Conservation (phyloP, 1,140 invertebrate genomes). For the Anoplolepis gracilipes region DNA sequence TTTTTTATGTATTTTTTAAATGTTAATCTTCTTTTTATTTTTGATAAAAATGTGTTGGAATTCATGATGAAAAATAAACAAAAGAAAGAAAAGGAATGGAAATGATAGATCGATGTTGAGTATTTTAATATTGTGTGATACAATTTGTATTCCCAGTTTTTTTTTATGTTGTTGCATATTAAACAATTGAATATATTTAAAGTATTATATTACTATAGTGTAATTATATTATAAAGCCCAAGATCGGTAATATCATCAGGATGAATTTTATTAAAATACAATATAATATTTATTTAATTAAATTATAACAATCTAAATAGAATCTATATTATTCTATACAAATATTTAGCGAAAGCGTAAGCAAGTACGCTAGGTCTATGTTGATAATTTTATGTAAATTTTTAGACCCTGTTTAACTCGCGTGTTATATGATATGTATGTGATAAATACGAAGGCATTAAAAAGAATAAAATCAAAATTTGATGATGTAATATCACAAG, state of each 20-base stretch:
- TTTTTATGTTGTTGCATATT: constrained; percentile 4
- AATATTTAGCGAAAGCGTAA: neutral
- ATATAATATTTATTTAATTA: neutral
- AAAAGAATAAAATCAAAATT: constrained; percentile 12
- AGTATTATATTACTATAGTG: neutral
- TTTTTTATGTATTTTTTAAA: neutral
- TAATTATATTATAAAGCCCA: neutral
- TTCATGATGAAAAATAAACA: constrained; percentile 43
- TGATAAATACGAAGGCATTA: neutral
- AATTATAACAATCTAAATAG: neutral
- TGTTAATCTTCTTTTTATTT: neutral
- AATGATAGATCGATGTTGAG: constrained; percentile 65
- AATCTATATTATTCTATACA: neutral
- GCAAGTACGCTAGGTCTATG: neutral
- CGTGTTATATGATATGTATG: constrained; percentile 2
- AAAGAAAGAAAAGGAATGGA: constrained; percentile 11
- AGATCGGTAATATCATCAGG: neutral
- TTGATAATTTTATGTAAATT: constrained; percentile 6
- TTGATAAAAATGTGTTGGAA: neutral
- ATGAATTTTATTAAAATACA: neutral
- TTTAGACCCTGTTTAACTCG: neutral
- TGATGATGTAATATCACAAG: constrained; percentile 13
- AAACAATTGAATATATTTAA: neutral
- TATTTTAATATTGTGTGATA: constrained; percentile 50
- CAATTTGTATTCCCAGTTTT: constrained; percentile 58